Conservation (phyloP, 2,888 invertebrate species). For the Amiota mariae region DNA sequence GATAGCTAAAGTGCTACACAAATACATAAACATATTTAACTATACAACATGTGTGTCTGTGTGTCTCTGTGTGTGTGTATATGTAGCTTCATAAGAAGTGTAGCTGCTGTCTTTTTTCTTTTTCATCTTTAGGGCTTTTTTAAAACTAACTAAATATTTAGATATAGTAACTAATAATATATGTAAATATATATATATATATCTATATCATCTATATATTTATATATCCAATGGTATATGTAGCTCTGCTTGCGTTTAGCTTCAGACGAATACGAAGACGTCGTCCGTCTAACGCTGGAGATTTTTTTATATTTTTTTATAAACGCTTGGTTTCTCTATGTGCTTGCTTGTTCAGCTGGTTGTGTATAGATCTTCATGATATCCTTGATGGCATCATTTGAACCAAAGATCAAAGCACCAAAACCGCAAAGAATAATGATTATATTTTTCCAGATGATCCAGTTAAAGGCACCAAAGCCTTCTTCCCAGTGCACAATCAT, state of each 20-base stretch:
- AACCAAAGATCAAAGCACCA: slow-evolving; percentile 87
- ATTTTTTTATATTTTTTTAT: slow-evolving; percentile 31
- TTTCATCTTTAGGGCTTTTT: slow-evolving; percentile 3
- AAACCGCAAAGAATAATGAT: slow-evolving; percentile 84
- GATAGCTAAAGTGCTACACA: not conserved
- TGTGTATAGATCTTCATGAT: slow-evolving; percentile 74
- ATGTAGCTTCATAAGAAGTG: slow-evolving; percentile 21
- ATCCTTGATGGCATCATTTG: slow-evolving; percentile 79
- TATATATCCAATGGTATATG: slow-evolving; percentile 59
- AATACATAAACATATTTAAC: not conserved
- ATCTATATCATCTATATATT: slow-evolving; percentile 30
- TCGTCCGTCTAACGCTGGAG: slow-evolving; percentile 9
- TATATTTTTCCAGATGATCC: slow-evolving; percentile 86
- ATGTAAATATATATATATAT: slow-evolving; percentile 10
- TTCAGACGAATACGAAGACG: slow-evolving; percentile 23
- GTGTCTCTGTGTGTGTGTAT: not conserved
- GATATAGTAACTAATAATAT: slow-evolving; percentile 38
- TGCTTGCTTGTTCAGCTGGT: slow-evolving; percentile 33
- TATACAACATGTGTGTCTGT: too few relatives aligned
- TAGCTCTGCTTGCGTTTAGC: slow-evolving; percentile 44
- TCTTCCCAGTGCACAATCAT: slow-evolving; percentile 89
- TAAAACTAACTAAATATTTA: slow-evolving; percentile 42
- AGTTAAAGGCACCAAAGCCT: slow-evolving; percentile 83
- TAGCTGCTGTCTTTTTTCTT: not conserved
- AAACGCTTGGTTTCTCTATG: slow-evolving; percentile 26